Base-by-base conservation (phyloP, 2,113 vertebrate species). In the Bagarius yarrelli region DNA sequence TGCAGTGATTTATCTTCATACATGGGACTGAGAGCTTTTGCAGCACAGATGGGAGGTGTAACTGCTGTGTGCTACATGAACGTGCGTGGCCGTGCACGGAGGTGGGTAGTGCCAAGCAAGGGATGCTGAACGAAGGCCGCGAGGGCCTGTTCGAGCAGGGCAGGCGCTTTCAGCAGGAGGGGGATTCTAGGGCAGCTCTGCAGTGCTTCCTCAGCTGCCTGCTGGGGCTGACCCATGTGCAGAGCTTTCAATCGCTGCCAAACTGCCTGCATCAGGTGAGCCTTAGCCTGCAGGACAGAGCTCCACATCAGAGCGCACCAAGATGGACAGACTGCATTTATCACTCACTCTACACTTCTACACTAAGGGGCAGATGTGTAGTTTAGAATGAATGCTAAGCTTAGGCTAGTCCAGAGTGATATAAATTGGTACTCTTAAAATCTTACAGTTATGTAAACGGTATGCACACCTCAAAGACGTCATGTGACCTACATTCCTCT, bases 221-320 rank as follows among this genome's bases (percentile, higher is more conserved):
- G 86, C 79, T 93, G 86, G 93, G 93, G 83, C 91, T 94, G 85
- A 92, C 90, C 86, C 92, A 94, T 79, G 92, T 93, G 86, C 92
- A 94, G 87, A 94, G 91, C 90, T 94, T 94, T 87, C 88, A 88
- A 86, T 93, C 91, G 80, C 90, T 94, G 87, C 93, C 93, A 87
- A 91, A 93, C 91, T 94, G 93, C 85, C 87, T 94, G 66, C 93
- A 94, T 89, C 93, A 94, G 93, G 93, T 94, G 89, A 94, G 93
- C 80, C 59, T 78, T 78, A 78, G 27, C 23, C 66, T 67, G 47
- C 64, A 64, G 70, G 69, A 79, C 30, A 44, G 52, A 36, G 32
- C 13, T n/a, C 76, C 79, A 55, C 57, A 77, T 25, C 36, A 76
- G 19, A 60, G 14, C 50, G 13, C 34, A 76, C 12, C 27, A 71